Percentiles rank a stretch among this genome's conserved stretches.
phyloP scores from a whole-genome alignment of 2,888 invertebrate species.

The Argyresthia goedartella region DNA sequence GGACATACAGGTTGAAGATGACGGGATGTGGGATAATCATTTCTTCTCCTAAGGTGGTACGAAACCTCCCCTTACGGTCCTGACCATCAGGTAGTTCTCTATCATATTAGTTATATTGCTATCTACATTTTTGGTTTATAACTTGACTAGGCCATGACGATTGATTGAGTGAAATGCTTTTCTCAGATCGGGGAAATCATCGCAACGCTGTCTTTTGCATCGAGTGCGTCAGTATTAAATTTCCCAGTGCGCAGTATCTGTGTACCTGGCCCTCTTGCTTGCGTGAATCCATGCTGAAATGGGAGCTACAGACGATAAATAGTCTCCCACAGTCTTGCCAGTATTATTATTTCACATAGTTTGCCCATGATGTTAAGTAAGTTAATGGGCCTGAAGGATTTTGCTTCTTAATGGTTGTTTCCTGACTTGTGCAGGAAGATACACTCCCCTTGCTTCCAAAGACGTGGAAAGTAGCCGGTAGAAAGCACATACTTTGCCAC shows the following conservation, averaged over 20 bases:
- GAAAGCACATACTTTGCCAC: background rate
- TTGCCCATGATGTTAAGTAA: constrained; percentile 10
- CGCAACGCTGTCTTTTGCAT: no score
- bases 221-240: no score
- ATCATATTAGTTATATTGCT: constrained; percentile 7
- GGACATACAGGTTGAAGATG: no score
- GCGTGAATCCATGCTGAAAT: no score
- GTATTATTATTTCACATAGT: background rate
- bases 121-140: constrained; percentile 1
- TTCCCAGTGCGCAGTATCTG: no score
- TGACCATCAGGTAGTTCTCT: constrained; percentile 5
- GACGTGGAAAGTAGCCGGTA: background rate
- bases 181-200: no score
- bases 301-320: constrained; percentile 5
- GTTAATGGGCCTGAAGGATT: constrained; percentile 2
- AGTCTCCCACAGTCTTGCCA: background rate
- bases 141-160: constrained; percentile 6
- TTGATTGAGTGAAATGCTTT: constrained; percentile 9
- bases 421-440: constrained; percentile 1
- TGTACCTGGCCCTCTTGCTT: no score
- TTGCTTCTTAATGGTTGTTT: background rate
- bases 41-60: no score
- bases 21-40: no score
- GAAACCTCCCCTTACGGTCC: no score
- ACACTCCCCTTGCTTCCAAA: background rate